These are phyloP conservation scores for Cladopsammia gracilis DNA, from an alignment of 64 coral and sea anemone species.

Conservation along the genomic window DNA sequence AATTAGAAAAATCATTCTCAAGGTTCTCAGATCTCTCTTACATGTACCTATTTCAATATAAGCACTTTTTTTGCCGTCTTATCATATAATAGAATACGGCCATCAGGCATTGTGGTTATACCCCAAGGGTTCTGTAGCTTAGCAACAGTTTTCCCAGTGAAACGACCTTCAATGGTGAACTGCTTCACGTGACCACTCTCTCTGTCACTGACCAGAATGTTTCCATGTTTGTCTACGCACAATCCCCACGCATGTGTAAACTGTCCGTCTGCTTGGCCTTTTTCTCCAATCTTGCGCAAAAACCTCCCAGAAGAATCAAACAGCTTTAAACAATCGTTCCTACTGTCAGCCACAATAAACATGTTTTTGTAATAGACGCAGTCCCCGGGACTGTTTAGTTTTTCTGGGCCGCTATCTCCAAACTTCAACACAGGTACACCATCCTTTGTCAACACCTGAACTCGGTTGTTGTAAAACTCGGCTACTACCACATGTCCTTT, in stretches of 20 bases:
- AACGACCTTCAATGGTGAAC: neutral
- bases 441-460: no score
- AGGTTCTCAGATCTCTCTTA: no score
- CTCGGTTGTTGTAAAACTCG: no score
- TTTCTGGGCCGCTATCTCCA: no score
- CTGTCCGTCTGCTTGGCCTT: conserved; percentile 23
- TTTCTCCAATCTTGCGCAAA: conserved; percentile 42
- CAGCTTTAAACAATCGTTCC: conserved; percentile 46
- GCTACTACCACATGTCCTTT: no score
- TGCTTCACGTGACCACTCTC: neutral
- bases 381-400: neutral
- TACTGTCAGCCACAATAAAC: conserved; percentile 37
- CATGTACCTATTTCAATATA: no score
- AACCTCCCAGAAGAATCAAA: conserved; percentile 25
- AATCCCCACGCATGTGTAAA: neutral
- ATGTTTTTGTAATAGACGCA: neutral
- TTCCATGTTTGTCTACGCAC: conserved; percentile 37
- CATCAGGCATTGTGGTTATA: neutral
- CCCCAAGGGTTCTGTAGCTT: neutral
- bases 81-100: neutral
- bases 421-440: no score
- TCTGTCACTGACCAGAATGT: conserved; percentile 25
- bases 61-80: neutral
- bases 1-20: no score
- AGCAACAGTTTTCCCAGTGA: neutral